Evolutionary conservation across 2,113 vertebrate species (phyloP).

Genomic region (Dipodomys ordii): DNA sequence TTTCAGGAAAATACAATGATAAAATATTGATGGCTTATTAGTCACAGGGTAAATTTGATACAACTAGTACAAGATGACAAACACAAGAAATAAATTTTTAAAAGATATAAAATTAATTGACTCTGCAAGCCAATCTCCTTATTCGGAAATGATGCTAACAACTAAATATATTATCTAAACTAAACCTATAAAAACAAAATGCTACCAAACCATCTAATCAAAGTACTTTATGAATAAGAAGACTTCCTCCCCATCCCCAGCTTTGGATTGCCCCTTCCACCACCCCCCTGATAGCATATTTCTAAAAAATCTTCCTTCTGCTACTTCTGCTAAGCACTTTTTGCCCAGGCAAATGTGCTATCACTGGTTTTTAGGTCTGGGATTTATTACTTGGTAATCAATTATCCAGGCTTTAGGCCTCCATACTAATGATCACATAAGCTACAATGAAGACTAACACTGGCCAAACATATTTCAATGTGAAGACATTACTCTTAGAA

Average conservation of each 20-base stretch:
- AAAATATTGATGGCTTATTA: slow-evolving; percentile 58
- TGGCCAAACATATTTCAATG: not conserved
- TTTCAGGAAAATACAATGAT: slow-evolving; percentile 70
- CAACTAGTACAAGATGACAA: slow-evolving; percentile 21
- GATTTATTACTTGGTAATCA: not conserved
- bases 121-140: slow-evolving; percentile 26
- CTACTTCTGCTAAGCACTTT: not conserved
- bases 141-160: not conserved
- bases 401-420: not conserved
- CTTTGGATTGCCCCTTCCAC: not conserved
- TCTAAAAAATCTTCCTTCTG: not conserved
- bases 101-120: not conserved
- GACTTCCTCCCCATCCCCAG: not conserved
- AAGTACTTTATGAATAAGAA: slow-evolving; percentile 31
- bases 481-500: not conserved
- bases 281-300: not conserved
- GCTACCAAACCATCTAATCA: not conserved
- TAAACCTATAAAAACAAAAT: slow-evolving; percentile 13
- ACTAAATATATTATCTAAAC: not conserved
- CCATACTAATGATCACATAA: not conserved
- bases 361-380: not conserved
- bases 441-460: not conserved
- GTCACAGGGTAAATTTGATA: slow-evolving; percentile 39
- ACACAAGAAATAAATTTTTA: not conserved
- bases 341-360: not conserved